phyloP scores from a whole-genome alignment of 2,888 invertebrate species.

The Agrilus mali region DNA sequence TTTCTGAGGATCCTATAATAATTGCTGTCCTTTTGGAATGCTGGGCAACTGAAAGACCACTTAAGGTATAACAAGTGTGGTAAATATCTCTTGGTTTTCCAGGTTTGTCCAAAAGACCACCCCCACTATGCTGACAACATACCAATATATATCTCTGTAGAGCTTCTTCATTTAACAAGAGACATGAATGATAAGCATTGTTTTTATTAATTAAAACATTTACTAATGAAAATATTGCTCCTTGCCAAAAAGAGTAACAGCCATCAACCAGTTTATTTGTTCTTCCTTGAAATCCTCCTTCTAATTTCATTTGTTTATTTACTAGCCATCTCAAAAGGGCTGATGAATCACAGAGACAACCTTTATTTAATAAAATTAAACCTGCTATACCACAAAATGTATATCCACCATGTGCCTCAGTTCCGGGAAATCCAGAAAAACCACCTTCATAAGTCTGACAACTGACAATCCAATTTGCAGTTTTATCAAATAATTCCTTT shows the following conservation, averaged over 20 bases:
- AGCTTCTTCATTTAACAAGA: slow-evolving; percentile 75
- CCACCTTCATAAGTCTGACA: slow-evolving; percentile 99
- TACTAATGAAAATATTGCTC: slow-evolving; percentile 79
- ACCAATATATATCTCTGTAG: slow-evolving; percentile 90
- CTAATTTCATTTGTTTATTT: slow-evolving; percentile 82
- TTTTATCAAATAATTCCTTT: slow-evolving; percentile 66
- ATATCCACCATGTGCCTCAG: slow-evolving; percentile 99
- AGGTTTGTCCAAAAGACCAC: slow-evolving; percentile 94
- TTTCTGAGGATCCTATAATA: slow-evolving; percentile 52
- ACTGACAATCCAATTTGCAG: slow-evolving; percentile 85
- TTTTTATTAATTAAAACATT: slow-evolving; percentile 32
- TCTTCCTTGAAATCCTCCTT: slow-evolving; percentile 95
- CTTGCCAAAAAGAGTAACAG: slow-evolving; percentile 99
- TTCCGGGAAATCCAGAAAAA: slow-evolving; percentile 84
- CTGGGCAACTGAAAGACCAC: slow-evolving; percentile 90
- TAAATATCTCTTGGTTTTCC: slow-evolving; percentile 86
- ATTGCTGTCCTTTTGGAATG: slow-evolving; percentile 31
- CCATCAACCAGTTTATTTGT: slow-evolving; percentile 98
- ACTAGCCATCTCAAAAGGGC: slow-evolving; percentile 76
- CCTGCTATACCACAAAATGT: slow-evolving; percentile 94
- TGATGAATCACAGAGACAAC: slow-evolving; percentile 61
- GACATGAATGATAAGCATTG: slow-evolving; percentile 37
- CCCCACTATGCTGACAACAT: slow-evolving; percentile 78
- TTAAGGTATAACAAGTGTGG: slow-evolving; percentile 93
- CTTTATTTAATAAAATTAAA: slow-evolving; percentile 67